Evolutionary conservation across 2,888 invertebrate genomes (phyloP), one percentile per base, ranked within the genome.

Genomic region (Boloria euphrosyne): DNA sequence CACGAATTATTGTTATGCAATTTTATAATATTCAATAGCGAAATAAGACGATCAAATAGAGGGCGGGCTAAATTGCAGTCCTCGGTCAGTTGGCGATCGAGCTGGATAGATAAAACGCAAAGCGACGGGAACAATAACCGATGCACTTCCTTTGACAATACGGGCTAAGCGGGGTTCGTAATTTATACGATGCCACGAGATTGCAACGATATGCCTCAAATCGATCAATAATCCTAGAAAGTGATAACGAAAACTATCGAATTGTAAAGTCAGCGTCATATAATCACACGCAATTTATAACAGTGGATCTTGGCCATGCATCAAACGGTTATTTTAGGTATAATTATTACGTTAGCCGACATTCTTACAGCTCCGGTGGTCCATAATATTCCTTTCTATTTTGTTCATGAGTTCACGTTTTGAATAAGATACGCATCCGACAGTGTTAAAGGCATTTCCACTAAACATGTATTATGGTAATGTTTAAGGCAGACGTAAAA

Each of bases 141-240:
- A 89, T 88, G 88, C 87, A 87, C 87, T 87, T 87, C 87, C 89
- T 89, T 86, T 86, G 88, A 89, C 90, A 90, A 88, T 86, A 76
- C 73, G 78, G 76, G 55, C 55, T 44, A 44, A 55, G 55, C 75
- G 69, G 73, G 74, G 73, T 73, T 76, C 75, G 75, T 78, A 78
- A 89, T 86, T 89, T 88, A 89, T 88, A 82, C 80, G 77, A 78
- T 71, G 80, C 75, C 73, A 73, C 71, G 74, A 87, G 87, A 88
- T 88, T 81, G 81, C 82, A 79, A 81, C 80, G 89, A 89, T 90
- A 89, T 74, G 79, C 77, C 74, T 74, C 75, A 85, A 84, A 85
- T 86, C 87, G 86, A 90, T 90, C 88, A 89, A 87, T 88, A 87
- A 83, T 82, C 80, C 82, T 80, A 81, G 83, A 83, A 84, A 83